A percentile compares a stretch with the other conserved stretches of the same genome.
These are phyloP conservation scores for Celastrina argiolus DNA, from an alignment of 2,888 invertebrate species.

Conservation along the genomic window DNA sequence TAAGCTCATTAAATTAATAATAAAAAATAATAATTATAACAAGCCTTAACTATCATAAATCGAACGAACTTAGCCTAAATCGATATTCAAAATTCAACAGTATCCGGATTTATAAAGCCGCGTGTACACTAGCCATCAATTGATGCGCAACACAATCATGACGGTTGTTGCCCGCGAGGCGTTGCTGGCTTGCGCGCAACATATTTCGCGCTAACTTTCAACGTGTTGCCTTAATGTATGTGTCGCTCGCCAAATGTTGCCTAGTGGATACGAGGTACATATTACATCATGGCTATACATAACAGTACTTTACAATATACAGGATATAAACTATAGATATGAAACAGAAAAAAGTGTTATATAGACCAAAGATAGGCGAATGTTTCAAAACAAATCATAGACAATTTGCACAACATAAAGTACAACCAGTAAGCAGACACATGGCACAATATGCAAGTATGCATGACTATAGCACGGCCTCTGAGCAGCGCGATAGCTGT, in stretches of 20 bases:
- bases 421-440: constrained; percentile 25
- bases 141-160: too few species aligned
- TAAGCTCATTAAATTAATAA: constrained; percentile 74
- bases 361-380: constrained; percentile 51
- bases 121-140: background rate
- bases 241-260: too few species aligned
- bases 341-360: constrained; percentile 67
- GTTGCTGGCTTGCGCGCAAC: too few species aligned
- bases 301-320: background rate
- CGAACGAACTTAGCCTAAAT: constrained; percentile 34
- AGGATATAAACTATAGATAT: constrained; percentile 33
- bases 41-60: constrained; percentile 42
- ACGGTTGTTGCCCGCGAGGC: too few species aligned
- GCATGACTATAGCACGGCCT: constrained; percentile 1
- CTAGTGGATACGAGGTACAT: constrained; percentile 25
- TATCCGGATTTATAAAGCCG: constrained; percentile 25
- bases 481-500: background rate
- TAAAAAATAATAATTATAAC: constrained; percentile 28
- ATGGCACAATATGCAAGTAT: constrained; percentile 19
- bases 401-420: constrained; percentile 26
- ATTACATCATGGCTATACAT: background rate
- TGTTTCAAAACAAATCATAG: constrained; percentile 29
- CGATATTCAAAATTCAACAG: constrained; percentile 39
- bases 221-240: too few species aligned
- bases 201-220: too few species aligned